These are phyloP conservation scores for Hirtodrosophila alboralis DNA, from an alignment of 2,888 invertebrate species.

Conservation along the genomic window DNA sequence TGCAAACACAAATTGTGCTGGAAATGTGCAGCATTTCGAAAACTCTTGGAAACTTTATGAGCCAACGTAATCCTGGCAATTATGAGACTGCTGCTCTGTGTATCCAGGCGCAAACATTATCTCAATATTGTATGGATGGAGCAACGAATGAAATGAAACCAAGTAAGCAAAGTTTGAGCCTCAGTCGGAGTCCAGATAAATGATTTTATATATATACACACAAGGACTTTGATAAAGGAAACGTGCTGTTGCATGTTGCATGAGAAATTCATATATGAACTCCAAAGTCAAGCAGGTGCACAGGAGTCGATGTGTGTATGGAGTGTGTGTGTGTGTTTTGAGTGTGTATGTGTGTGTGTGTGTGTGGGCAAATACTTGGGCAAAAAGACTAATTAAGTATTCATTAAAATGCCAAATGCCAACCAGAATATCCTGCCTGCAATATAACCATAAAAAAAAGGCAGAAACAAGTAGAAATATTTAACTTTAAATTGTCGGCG, in stretches of 20 bases:
- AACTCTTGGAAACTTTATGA: slow-evolving; percentile 55
- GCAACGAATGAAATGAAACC: slow-evolving; percentile 59
- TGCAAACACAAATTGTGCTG: slow-evolving; percentile 56
- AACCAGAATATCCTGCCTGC: slow-evolving; percentile 31
- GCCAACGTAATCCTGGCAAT: slow-evolving; percentile 69
- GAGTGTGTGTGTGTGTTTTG: slow-evolving; percentile 5
- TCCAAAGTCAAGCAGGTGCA: slow-evolving; percentile 66
- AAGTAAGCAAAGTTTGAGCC: slow-evolving; percentile 54
- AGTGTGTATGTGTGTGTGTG: slow-evolving; percentile 1
- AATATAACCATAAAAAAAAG: slow-evolving; percentile 15
- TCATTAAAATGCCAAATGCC: slow-evolving; percentile 77
- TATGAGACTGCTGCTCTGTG: slow-evolving; percentile 41
- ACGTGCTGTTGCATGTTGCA: slow-evolving; percentile 68
- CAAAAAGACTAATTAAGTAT: slow-evolving; percentile 80
- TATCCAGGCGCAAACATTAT: slow-evolving; percentile 59
- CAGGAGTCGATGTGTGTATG: slow-evolving; percentile 16
- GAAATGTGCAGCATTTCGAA: slow-evolving; percentile 29
- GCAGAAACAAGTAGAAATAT: background rate
- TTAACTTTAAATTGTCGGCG: no score
- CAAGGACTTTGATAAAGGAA: slow-evolving; percentile 14
- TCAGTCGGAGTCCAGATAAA: slow-evolving; percentile 48
- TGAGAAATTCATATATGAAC: slow-evolving; percentile 59
- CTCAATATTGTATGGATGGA: slow-evolving; percentile 69
- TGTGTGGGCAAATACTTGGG: slow-evolving; percentile 45
- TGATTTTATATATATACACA: slow-evolving; percentile 7